Evolutionary conservation across 2,113 vertebrate genomes (phyloP).

Genomic region (Chaetura pelagica): DNA sequence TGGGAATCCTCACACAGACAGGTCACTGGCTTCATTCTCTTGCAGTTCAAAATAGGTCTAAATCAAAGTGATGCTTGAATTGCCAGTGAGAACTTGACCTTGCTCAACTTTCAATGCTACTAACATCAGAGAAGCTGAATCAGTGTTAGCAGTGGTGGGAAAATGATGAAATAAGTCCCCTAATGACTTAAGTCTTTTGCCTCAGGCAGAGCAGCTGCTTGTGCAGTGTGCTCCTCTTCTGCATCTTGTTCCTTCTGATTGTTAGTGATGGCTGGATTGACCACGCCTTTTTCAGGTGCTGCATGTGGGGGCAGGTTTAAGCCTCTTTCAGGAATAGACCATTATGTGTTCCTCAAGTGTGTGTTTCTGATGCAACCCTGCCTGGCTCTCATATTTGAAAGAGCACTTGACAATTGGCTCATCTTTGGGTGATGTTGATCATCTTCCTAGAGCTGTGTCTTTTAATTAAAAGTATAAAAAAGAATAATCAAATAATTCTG

Average conservation of each 20-base stretch:
- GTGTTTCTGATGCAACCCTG: neutral
- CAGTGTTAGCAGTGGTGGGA: neutral
- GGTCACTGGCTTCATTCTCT: neutral
- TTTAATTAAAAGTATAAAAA: neutral
- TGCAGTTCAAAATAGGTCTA: neutral
- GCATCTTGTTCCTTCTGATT: neutral
- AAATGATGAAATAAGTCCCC: neutral
- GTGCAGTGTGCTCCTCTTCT: neutral
- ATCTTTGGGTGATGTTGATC: neutral
- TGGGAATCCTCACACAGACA: neutral
- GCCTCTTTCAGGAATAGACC: neutral
- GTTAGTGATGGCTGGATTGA: neutral
- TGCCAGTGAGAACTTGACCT: neutral
- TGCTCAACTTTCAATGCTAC: neutral
- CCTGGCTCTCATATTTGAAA: neutral
- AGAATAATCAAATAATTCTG: neutral
- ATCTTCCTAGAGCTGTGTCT: neutral
- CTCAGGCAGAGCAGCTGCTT: conserved; percentile 17
- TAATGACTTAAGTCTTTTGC: neutral
- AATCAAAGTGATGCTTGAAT: neutral
- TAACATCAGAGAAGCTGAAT: neutral
- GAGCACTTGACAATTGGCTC: accelerated
- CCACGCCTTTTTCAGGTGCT: neutral
- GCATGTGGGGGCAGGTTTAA: neutral
- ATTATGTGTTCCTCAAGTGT: neutral